Conservation (phyloP, 2,797 vertebrate genomes). For the Rhinella marina region DNA sequence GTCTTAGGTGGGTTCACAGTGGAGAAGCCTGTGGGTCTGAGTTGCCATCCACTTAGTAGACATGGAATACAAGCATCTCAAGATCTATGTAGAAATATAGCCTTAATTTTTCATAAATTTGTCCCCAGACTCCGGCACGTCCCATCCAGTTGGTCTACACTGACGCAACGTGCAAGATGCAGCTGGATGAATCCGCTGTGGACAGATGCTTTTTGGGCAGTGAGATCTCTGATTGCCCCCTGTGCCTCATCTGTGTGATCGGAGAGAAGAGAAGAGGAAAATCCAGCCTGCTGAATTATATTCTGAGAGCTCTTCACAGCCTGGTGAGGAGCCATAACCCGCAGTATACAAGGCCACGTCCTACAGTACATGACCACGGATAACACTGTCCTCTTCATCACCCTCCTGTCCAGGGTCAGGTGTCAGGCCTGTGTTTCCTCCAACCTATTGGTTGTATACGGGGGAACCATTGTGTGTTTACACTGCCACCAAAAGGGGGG, state of each 20-base stretch:
- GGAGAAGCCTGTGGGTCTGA: background rate
- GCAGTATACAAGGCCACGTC: background rate
- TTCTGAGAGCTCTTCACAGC: slow-evolving; percentile 41
- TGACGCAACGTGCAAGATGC: background rate
- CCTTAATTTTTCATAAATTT: background rate
- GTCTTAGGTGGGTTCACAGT: background rate
- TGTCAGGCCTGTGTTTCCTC: background rate
- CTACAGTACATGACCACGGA: background rate
- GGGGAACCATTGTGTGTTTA: background rate
- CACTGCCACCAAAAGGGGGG: background rate
- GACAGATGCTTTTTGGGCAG: slow-evolving; percentile 25
- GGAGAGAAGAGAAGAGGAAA: slow-evolving; percentile 56
- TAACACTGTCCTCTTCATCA: background rate
- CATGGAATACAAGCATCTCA: background rate
- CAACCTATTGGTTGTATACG: background rate
- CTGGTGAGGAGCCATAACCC: slow-evolving; percentile 28
- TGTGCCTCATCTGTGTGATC: slow-evolving; percentile 47
- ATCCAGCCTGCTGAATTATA: slow-evolving; percentile 58
- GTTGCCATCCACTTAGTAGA: background rate
- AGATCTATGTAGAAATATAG: background rate
- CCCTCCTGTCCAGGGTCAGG: background rate
- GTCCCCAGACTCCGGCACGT: background rate
- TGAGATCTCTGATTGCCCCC: slow-evolving; percentile 26
- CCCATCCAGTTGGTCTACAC: slow-evolving; percentile 40
- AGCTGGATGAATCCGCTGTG: slow-evolving; percentile 30